Evolutionary conservation across 2,797 vertebrate species (phyloP), one percentile per base, ranked within the genome.

Genomic region (Mormyrus proboscirostris): DNA sequence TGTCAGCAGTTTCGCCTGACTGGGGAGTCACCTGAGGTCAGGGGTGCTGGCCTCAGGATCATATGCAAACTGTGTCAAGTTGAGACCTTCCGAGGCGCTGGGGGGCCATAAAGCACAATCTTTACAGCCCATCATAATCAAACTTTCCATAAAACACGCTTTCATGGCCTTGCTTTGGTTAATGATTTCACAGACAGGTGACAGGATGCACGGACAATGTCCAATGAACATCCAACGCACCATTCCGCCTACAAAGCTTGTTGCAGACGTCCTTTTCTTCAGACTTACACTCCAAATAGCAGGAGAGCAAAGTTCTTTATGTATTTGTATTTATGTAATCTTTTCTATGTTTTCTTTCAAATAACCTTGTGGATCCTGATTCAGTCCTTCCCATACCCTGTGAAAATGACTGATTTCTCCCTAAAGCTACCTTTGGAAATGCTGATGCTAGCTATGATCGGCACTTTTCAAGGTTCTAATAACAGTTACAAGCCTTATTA

Each of bases 41-140:
- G 62, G 8, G 91, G 88, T 83, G 53, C 53, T 73, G 53, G 33
- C 51, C 49, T 86, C 57, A 57, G 90, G 41, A 90, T 89, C 79
- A 65, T 69, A 91, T 92, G 91, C 90, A 92, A 90, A 92, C 88
- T 86, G 90, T 90, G 91, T 92, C 89, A 92, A 92, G 92, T 90
- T 90, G 47, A 92, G 90, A 44, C 50, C 69, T 83, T 57, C 55
- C 73, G 84, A 33, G 88, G 62, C 57, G 25, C 41, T 47, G 44
- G 41, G 22, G 41, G 50, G 88, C 85, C 85, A 91, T 92, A 92
- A 92, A 91, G 49, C 3, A 0, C 69, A 86, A 90, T 91, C 91
- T 92, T 92, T 92, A 92, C 47, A 22, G 89, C 90, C 89, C n/a
- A 12, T 88, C 91, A 92, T 89, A 89, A 91, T 91, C 90, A 90